Evolutionary conservation across 2,888 invertebrate species (phyloP).

Genomic region (Hirtodrosophila cameraria): DNA sequence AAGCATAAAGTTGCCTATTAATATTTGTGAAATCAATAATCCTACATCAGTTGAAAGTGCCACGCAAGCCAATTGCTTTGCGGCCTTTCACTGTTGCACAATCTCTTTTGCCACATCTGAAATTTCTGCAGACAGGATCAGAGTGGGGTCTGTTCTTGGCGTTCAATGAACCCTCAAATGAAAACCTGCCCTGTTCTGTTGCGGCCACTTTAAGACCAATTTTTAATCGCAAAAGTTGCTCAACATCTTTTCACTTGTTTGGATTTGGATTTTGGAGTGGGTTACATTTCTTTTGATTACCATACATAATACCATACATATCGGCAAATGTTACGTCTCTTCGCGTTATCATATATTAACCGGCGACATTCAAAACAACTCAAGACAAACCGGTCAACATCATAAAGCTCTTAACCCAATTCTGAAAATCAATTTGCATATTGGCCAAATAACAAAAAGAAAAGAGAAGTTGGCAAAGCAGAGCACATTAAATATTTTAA

Average conservation of each 20-base stretch:
- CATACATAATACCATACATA: slow-evolving; percentile 45
- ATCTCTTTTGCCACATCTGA: slow-evolving; percentile 50
- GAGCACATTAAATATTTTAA: slow-evolving; percentile 33
- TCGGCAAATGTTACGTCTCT: slow-evolving; percentile 42
- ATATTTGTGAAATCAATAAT: neutral
- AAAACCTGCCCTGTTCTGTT: slow-evolving; percentile 43
- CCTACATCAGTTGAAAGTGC: slow-evolving; percentile 18
- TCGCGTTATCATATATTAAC: slow-evolving; percentile 24
- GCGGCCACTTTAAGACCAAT: slow-evolving; percentile 14
- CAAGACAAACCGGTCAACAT: slow-evolving; percentile 43
- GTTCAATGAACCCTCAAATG: slow-evolving; percentile 62
- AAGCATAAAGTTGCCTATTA: neutral
- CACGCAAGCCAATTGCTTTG: slow-evolving; percentile 32
- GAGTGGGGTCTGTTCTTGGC: slow-evolving; percentile 38
- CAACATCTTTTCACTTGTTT: slow-evolving; percentile 56
- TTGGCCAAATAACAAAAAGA: slow-evolving; percentile 18
- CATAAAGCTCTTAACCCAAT: slow-evolving; percentile 65
- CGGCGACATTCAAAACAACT: slow-evolving; percentile 23
- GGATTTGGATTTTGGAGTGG: slow-evolving; percentile 29
- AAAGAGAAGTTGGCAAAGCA: slow-evolving; percentile 29
- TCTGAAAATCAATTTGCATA: slow-evolving; percentile 56
- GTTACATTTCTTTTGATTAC: slow-evolving; percentile 58
- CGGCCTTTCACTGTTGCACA: slow-evolving; percentile 45
- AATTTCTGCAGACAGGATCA: slow-evolving; percentile 53
- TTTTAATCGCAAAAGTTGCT: slow-evolving; percentile 48